Evolutionary conservation across 2,797 vertebrate genomes (phyloP).

Genomic region (Adrianichthys oophorus): DNA sequence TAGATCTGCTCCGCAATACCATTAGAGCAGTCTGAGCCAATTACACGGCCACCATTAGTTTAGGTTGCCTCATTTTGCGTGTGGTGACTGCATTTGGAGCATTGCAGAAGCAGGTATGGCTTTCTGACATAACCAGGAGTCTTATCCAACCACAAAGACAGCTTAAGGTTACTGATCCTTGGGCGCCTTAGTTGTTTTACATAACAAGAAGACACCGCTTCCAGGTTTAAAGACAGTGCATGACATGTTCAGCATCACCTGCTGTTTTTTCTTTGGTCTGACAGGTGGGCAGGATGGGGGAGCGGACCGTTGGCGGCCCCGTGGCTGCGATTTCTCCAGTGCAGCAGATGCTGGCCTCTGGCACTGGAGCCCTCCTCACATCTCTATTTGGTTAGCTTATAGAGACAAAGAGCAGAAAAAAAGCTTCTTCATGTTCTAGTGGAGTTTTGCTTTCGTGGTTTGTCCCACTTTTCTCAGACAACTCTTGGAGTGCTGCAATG

Average conservation of each 20-base stretch:
- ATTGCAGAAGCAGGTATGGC: neutral
- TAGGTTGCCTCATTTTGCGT: neutral
- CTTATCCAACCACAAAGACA: neutral
- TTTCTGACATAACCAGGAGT: slow-evolving; percentile 9
- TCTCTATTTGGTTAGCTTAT: slow-evolving; percentile 89
- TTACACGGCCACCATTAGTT: neutral
- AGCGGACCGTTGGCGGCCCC: slow-evolving; percentile 49
- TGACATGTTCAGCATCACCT: neutral
- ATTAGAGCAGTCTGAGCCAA: neutral
- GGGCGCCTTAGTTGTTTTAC: slow-evolving; percentile 6
- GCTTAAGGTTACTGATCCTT: slow-evolving; percentile 9
- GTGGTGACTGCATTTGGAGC: neutral
- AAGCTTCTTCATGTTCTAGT: neutral
- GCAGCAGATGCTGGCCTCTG: slow-evolving; percentile 95
- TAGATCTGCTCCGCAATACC: neutral
- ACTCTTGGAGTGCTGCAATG: neutral
- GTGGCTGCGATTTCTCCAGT: slow-evolving; percentile 85
- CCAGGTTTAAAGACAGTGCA: neutral
- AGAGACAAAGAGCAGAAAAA: slow-evolving; percentile 4
- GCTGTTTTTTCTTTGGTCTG: slow-evolving; percentile 10
- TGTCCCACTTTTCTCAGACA: neutral
- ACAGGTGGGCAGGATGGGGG: slow-evolving; percentile 83
- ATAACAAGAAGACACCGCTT: slow-evolving; percentile 10
- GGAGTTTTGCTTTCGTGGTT: neutral
- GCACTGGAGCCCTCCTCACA: slow-evolving; percentile 90